Evolutionary conservation across 2,797 vertebrate genomes (phyloP).

Genomic region (Distichodus sexfasciatus): DNA sequence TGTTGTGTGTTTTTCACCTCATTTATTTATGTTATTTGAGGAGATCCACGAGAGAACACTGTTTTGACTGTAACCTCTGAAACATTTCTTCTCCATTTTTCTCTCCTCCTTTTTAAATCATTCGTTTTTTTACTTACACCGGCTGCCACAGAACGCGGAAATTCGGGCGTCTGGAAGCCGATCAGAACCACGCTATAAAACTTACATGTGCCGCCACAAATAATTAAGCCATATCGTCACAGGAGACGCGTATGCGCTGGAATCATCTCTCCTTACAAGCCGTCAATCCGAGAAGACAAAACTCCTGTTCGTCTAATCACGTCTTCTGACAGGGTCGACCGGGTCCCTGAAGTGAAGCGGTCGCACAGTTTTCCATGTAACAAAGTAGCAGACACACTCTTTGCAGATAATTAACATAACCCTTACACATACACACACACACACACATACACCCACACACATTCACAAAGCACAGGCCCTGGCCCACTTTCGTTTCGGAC

Average conservation of each 20-base stretch:
- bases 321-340: conserved; percentile 46
- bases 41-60: too few relatives aligned
- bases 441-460: conserved; percentile 5
- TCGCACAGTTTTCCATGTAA: conserved; percentile 35
- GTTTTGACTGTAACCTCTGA: too few relatives aligned
- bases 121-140: neutral
- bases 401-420: conserved; percentile 38
- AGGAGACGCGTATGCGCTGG: conserved; percentile 34
- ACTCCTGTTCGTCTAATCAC: conserved; percentile 42
- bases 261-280: conserved; percentile 36
- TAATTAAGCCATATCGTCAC: conserved; percentile 39
- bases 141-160: neutral
- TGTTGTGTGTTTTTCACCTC: neutral
- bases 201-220: conserved; percentile 36
- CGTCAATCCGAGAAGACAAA: conserved; percentile 11
- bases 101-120: neutral
- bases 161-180: conserved; percentile 6
- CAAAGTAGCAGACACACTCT: conserved; percentile 47
- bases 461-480: conserved; percentile 18
- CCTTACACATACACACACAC: conserved; percentile 24
- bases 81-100: neutral
- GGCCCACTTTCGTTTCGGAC: conserved; percentile 37
- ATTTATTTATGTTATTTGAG: neutral
- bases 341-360: conserved; percentile 62
- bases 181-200: conserved; percentile 21